Base-by-base conservation (phyloP, 2,888 invertebrate species). In the Drosophila macrospina region DNA sequence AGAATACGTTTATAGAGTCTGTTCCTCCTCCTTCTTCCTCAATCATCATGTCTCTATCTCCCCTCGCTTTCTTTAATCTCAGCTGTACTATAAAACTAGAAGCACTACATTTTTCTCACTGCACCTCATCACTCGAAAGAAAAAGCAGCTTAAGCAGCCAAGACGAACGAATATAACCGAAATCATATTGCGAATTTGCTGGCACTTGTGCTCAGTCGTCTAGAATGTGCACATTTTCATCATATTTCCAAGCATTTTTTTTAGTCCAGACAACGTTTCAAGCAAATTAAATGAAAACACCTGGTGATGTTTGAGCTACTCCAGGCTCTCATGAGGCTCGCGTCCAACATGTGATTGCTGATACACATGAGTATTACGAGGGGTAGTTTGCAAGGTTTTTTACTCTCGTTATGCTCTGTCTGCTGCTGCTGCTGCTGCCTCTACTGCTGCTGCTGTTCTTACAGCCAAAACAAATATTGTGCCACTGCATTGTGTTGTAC, bases 261-360 rank as follows among this genome's bases (percentile, higher is more conserved):
- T n/a, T n/a, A n/a, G 20, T 45, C 37, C 81, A 89, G 72, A 61
- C 60, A 90, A 89, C 91, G 88, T 86, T 90, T 90, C 86, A 89
- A 81, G 83, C 84, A 90, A 91, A 90, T 90, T 89, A 90, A 90
- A 90, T 89, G 90, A 91, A 91, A 90, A 90, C 90, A 90, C 90
- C 90, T 90, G 86, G 82, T 90, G 87, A 80, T 85, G 85, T 86
- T 78, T 72, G 52, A 69, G 57, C 67, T 72, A 66, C 61, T 54
- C 30, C 54, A 37, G 56, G 15, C 45, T 28, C 44, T 57, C 51
- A 32, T 36, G 48, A 64, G 48, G 5, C 32, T 51, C 47, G 52
- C 42, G 52, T 11, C 20, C 36, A 45, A 37, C 52, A 59, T 69
- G 60, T 44, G 44, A 50, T 62, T 59, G 42, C 41, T 54, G 37